Percentiles rank a stretch among this genome's conserved stretches.
These are phyloP conservation scores for Scaeva pyrastri DNA, from an alignment of 2,888 invertebrate species.

Conservation along the genomic window DNA sequence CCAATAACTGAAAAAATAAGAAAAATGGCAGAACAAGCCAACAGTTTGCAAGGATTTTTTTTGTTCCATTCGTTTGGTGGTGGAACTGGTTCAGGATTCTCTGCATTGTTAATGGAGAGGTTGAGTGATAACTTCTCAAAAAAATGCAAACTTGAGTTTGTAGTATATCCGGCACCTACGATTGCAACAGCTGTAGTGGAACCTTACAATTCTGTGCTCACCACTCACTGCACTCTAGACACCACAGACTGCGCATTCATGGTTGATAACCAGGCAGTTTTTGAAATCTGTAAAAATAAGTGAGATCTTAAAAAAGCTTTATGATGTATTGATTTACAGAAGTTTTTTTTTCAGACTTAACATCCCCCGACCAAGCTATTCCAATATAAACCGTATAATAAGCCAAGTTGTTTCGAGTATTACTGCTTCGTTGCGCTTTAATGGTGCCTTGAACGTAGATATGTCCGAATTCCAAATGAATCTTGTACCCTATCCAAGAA, in stretches of 20 bases:
- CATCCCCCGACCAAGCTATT: constrained; percentile 87
- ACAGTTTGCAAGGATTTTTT: constrained; percentile 91
- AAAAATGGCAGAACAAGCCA: constrained; percentile 90
- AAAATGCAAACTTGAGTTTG: constrained; percentile 91
- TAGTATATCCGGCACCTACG: constrained; percentile 83
- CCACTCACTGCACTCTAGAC: constrained; percentile 93
- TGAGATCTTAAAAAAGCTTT: constrained; percentile 82
- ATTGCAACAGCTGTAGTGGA: constrained; percentile 95
- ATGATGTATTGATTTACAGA: background rate
- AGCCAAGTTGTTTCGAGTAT: constrained; percentile 91
- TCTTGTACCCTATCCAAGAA: constrained; percentile 93
- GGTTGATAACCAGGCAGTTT: constrained; percentile 96
- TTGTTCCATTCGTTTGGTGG: constrained; percentile 94
- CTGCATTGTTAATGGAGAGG: constrained; percentile 92
- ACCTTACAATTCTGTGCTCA: constrained; percentile 95
- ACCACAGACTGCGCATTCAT: constrained; percentile 95
- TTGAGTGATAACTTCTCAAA: constrained; percentile 92
- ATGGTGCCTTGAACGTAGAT: constrained; percentile 93
- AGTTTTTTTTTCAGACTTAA: constrained; percentile 82
- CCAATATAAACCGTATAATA: constrained; percentile 87
- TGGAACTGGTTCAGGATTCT: constrained; percentile 94
- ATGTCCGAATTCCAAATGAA: constrained; percentile 95
- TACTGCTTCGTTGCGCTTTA: constrained; percentile 92
- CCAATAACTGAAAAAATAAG: constrained; percentile 89
- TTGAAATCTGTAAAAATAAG: constrained; percentile 91